These are phyloP conservation scores for Amblyraja radiata DNA, from an alignment of 2,797 vertebrate species.

Conservation along the genomic window DNA sequence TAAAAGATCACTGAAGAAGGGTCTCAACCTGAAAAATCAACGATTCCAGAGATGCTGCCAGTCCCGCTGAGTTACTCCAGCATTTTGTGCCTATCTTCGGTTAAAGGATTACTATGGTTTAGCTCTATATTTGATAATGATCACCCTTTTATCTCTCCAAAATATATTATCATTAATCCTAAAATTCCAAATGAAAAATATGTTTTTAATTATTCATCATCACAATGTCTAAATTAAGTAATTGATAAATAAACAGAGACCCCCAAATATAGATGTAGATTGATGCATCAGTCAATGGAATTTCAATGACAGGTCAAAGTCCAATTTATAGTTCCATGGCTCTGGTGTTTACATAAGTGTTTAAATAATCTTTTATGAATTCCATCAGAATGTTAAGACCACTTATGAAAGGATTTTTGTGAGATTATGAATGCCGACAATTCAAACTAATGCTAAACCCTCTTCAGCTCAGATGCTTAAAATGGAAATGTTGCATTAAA, in stretches of 20 bases:
- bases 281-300: neutral
- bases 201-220: neutral
- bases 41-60: no score
- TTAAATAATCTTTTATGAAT: neutral
- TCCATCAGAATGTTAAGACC: neutral
- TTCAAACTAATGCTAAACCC: neutral
- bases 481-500: neutral
- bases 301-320: neutral
- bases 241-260: neutral
- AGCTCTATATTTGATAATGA: neutral
- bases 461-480: neutral
- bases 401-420: neutral
- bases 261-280: no score
- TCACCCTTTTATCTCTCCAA: neutral
- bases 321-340: neutral
- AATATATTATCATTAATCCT: constrained; percentile 24
- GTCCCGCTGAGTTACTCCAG: no score
- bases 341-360: neutral
- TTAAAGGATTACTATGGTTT: neutral
- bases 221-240: neutral
- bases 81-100: no score
- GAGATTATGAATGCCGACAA: neutral
- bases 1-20: no score
- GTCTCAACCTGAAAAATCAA: no score
- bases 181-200: neutral